A percentile compares a stretch with the other conserved stretches of the same genome.
Conservation (phyloP, 2,888 invertebrate genomes). For the Druceiella hillmani region DNA sequence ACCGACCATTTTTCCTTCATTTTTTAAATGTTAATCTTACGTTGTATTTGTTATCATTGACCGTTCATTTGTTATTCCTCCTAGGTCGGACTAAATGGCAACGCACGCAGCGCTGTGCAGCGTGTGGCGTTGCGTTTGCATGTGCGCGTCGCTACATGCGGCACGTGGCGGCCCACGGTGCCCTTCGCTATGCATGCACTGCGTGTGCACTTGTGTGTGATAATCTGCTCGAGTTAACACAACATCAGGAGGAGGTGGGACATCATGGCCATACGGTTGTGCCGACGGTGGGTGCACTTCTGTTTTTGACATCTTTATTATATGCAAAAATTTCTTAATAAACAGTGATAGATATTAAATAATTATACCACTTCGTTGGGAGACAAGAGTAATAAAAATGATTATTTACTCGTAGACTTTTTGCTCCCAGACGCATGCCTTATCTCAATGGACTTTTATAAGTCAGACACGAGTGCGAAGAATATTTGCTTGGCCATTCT, state of each 20-base stretch:
- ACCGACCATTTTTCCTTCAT: too few species aligned
- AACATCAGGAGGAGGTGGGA: slow-evolving; percentile 51
- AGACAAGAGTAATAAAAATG: too few species aligned
- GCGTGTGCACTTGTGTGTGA: slow-evolving; percentile 46
- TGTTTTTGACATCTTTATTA: not conserved
- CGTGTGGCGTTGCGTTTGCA: slow-evolving; percentile 44
- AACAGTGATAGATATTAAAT: too few species aligned
- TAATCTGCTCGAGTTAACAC: slow-evolving; percentile 43
- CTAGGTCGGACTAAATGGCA: not conserved
- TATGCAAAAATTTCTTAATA: not conserved
- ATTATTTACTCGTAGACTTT: too few species aligned
- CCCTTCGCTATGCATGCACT: slow-evolving; percentile 54
- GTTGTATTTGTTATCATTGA: not conserved
- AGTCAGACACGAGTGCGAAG: too few species aligned
- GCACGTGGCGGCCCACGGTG: slow-evolving; percentile 57
- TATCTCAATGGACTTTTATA: too few species aligned
- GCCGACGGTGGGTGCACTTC: not conserved
- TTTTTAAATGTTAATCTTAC: not conserved
- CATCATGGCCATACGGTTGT: slow-evolving; percentile 52
- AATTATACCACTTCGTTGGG: too few species aligned
- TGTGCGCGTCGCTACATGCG: slow-evolving; percentile 48
- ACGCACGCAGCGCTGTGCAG: slow-evolving; percentile 37
- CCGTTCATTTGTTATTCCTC: not conserved
- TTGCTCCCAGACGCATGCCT: too few species aligned
- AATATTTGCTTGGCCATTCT: too few species aligned